phyloP scores from a whole-genome alignment of 2,113 vertebrate species.

The Platysternon megacephalum region DNA sequence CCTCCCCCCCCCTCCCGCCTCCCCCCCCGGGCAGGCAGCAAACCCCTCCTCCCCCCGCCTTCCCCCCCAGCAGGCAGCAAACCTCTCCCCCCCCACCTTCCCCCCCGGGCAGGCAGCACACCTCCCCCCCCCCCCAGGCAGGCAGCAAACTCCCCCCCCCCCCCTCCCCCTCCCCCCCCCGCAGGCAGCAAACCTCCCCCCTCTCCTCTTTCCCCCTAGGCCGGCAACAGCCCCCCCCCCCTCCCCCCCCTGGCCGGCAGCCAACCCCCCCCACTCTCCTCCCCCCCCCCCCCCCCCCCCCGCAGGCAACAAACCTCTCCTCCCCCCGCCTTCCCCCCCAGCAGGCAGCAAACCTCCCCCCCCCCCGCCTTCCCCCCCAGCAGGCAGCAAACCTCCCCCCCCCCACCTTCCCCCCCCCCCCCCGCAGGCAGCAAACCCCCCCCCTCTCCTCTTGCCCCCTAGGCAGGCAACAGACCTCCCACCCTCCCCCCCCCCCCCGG shows the following conservation, averaged over 20 bases:
- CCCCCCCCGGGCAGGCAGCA: too few relatives aligned
- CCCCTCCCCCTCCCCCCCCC: neutral
- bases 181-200: neutral
- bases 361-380: neutral
- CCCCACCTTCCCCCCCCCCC: neutral
- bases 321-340: neutral
- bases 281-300: neutral
- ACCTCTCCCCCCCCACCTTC: too few relatives aligned
- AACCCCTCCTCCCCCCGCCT: neutral
- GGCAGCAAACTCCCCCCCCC: neutral
- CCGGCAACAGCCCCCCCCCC: neutral
- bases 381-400: too few relatives aligned
- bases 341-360: neutral
- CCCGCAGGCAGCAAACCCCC: neutral
- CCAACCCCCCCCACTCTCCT: neutral
- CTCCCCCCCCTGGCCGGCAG: neutral
- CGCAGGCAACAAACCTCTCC: neutral
- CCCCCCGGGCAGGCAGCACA: neutral
- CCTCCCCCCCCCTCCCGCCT: neutral
- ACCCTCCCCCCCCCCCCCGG: neutral
- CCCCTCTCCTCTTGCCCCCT: too few relatives aligned
- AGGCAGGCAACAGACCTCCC: neutral
- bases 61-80: neutral
- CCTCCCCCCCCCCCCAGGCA: neutral
- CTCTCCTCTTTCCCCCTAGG: neutral